Conservation (phyloP, 2,113 vertebrate genomes). For the Ranitomeya variabilis region DNA sequence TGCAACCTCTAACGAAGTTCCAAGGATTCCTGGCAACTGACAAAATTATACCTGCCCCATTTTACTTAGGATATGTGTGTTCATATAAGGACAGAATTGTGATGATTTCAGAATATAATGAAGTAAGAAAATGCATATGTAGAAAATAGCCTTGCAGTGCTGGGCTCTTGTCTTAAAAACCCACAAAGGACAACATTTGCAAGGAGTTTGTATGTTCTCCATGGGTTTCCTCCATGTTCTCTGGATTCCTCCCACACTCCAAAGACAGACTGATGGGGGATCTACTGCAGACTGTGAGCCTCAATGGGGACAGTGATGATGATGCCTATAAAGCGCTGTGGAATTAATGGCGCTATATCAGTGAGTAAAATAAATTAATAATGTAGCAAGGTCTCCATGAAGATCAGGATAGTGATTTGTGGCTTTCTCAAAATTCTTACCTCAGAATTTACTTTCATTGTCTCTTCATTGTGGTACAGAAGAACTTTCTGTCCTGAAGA, state of each 20-base stretch:
- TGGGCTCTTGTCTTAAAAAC: too few species aligned
- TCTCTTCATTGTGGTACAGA: conserved; percentile 89
- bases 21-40: background rate
- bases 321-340: too few species aligned
- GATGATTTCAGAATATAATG: background rate
- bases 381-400: background rate
- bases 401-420: background rate
- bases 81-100: background rate
- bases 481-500: conserved; percentile 82
- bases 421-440: conserved; percentile 68
- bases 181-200: too few species aligned
- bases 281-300: too few species aligned
- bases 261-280: too few species aligned
- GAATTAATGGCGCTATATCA: too few species aligned
- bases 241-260: too few species aligned
- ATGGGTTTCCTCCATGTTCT: too few species aligned
- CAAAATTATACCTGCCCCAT: background rate
- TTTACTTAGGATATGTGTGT: background rate
- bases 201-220: too few species aligned
- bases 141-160: too few species aligned
- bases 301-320: too few species aligned
- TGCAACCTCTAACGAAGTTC: background rate
- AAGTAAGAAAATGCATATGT: background rate
- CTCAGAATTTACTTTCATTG: conserved; percentile 86
- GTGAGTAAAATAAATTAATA: too few species aligned